Conservation (phyloP, 2,113 vertebrate genomes). For the Phaetusa simplex region DNA sequence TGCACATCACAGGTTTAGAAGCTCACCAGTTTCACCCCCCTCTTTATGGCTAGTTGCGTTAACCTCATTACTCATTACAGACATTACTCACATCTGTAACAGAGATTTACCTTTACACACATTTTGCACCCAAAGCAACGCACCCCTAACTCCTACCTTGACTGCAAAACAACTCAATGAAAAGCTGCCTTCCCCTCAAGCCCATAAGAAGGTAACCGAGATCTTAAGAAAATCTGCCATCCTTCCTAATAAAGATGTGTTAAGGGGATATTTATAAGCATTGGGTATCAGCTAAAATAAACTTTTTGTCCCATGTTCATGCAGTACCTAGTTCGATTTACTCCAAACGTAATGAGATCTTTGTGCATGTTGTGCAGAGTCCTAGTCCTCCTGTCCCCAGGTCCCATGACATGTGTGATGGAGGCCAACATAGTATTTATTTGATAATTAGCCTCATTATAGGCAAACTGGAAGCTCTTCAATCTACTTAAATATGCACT, state of each 20-base stretch:
- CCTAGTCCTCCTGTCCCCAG: neutral
- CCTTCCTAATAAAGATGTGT: neutral
- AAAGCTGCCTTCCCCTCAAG: neutral
- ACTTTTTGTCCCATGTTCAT: neutral
- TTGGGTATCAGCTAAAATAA: neutral
- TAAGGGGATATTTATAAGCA: neutral
- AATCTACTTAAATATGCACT: neutral
- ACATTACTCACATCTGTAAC: neutral
- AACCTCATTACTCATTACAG: neutral
- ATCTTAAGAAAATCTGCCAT: neutral
- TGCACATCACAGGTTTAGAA: neutral
- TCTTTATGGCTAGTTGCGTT: neutral
- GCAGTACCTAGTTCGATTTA: neutral
- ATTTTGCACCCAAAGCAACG: neutral
- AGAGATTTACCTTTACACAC: neutral
- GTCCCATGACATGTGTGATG: rapidly evolving
- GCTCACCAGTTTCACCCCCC: neutral
- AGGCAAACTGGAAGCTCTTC: neutral
- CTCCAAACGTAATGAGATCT: neutral
- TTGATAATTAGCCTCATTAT: neutral
- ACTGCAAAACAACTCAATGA: neutral
- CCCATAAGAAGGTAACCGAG: neutral
- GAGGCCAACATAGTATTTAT: neutral
- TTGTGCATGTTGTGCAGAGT: neutral
- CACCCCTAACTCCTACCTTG: neutral